Base-by-base conservation (phyloP, 2,113 vertebrate species). In the Cyanoderma ruficeps region DNA sequence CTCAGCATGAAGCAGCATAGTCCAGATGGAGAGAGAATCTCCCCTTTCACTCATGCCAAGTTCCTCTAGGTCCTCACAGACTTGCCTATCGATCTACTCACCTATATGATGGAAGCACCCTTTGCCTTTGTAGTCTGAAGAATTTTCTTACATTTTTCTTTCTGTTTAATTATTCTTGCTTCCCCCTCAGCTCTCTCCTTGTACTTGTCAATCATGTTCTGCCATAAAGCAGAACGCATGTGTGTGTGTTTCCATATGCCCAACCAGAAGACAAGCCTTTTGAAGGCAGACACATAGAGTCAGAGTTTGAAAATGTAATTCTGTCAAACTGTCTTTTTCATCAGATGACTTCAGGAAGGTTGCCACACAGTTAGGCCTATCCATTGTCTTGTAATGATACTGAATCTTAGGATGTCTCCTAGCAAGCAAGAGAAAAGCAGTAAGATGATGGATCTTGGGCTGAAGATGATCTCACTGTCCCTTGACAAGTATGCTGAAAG, bases 141-240 rank as follows among this genome's bases (percentile, higher is more conserved):
- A 74, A 41, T 69, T 81, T 61, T 83, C 42, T 37, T 60, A 11
- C 4, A 4, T 78, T 78, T 68, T 95, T 56, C 27, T 69, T 71
- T 93, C 75, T 74, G 11, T 67, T 67, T 83, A 89, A 80, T 93
- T 86, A 63, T 63, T 88, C 76, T 90, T 83, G n/a, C 37, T 87
- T 94, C 35, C 28, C 61, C 18, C 63, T 83, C 31, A 59, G 59
- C 59, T 15, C 9, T 83, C 21, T 69, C 31, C 37, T 87, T 39
- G 25, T 82, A 39, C 50, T 83, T 87, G 57, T 7, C 94, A 33
- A 8, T 91, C 30, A 20, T 42, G 13, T 83, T 83, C 82, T 69
- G 31, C 78, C 57, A n/a, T 60, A 33, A 90, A 83, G 55, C 11
- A 2, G 55, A 49, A 80, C 63, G 10, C 42, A 4, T 69, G 31